phyloP scores from a whole-genome alignment of 2,888 invertebrate genomes.

The Leucophenga maculata region DNA sequence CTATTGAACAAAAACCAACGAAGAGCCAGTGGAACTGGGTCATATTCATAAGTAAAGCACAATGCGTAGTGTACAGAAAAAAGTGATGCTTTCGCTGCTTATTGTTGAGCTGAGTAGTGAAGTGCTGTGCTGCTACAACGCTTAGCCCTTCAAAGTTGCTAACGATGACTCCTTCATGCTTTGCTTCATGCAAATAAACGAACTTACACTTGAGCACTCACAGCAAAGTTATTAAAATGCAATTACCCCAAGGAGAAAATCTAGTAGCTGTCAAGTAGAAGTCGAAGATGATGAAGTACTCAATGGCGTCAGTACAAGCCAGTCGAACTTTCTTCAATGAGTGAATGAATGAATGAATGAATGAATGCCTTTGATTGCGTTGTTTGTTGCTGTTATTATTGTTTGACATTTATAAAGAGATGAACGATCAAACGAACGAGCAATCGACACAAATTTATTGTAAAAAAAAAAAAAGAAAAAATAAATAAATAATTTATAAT shows the following conservation, averaged over 20 bases:
- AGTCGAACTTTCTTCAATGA: conserved; percentile 57
- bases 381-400: conserved; percentile 25
- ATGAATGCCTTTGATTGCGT: neutral
- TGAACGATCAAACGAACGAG: conserved; percentile 36
- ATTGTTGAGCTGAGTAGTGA: neutral
- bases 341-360: too few species aligned
- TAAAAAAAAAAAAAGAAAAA: conserved; percentile 5
- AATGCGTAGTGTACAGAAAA: conserved; percentile 20
- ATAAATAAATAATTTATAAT: neutral
- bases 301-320: conserved; percentile 22
- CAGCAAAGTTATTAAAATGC: conserved; percentile 48
- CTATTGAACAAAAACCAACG: conserved; percentile 7
- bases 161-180: neutral
- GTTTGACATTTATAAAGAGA: conserved; percentile 15
- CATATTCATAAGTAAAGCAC: conserved; percentile 62
- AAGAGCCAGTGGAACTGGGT: conserved; percentile 50
- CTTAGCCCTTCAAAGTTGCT: neutral
- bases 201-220: conserved; percentile 7
- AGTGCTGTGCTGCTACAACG: neutral
- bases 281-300: too few species aligned
- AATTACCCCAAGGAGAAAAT: conserved; percentile 32
- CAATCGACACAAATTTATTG: conserved; percentile 36
- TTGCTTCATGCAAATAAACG: too few species aligned
- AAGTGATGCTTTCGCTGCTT: conserved; percentile 7
- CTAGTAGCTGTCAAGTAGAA: neutral